Conservation (phyloP, 2,888 invertebrate species). For the Byasa hedistus region DNA sequence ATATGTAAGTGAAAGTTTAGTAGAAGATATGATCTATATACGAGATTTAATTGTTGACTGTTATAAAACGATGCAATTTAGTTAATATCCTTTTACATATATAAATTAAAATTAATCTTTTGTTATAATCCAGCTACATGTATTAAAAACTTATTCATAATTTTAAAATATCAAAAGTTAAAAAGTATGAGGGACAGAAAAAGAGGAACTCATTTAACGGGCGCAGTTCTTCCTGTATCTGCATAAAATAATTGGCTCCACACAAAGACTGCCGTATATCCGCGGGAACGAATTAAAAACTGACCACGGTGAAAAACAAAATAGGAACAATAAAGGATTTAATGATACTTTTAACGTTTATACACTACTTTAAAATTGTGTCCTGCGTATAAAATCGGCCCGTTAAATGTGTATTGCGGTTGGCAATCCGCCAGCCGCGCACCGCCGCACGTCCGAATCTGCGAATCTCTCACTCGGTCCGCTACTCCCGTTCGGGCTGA, state of each 20-base stretch:
- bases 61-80: too few relatives aligned
- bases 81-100: too few relatives aligned
- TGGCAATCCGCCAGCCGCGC: slow-evolving; percentile 65
- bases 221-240: slow-evolving; percentile 26
- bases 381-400: slow-evolving; percentile 67
- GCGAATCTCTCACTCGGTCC: slow-evolving; percentile 62
- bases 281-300: slow-evolving; percentile 33
- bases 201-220: slow-evolving; percentile 18
- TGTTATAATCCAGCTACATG: too few relatives aligned
- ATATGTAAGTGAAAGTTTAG: too few relatives aligned
- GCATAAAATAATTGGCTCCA: slow-evolving; percentile 30
- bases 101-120: too few relatives aligned
- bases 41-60: too few relatives aligned
- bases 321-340: slow-evolving; percentile 47
- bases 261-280: slow-evolving; percentile 25
- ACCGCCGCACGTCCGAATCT: slow-evolving; percentile 56
- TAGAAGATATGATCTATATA: too few relatives aligned
- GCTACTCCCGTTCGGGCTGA: slow-evolving; percentile 49
- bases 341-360: slow-evolving; percentile 67
- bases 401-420: slow-evolving; percentile 68
- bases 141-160: too few relatives aligned
- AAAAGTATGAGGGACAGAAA: too few relatives aligned
- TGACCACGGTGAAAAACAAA: slow-evolving; percentile 38
- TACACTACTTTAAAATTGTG: slow-evolving; percentile 70
- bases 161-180: too few relatives aligned